These are phyloP conservation scores for Hirtodrosophila duncani DNA, from an alignment of 2,888 invertebrate genomes.

Conservation along the genomic window DNA sequence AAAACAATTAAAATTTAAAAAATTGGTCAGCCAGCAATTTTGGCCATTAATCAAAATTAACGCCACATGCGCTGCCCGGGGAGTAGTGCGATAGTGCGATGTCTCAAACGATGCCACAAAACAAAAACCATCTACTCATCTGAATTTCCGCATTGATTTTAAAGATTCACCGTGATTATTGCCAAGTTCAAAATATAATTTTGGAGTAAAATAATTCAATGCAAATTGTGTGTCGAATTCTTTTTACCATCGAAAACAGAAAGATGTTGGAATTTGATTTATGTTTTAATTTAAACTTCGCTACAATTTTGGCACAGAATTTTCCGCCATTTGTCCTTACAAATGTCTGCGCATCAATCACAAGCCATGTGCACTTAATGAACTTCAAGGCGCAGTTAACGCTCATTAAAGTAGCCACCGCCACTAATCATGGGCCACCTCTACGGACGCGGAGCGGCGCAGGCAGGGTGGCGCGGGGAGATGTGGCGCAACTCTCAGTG, in stretches of 20 bases:
- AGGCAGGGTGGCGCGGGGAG: no score
- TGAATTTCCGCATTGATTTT: conserved; percentile 62
- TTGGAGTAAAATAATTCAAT: conserved; percentile 3
- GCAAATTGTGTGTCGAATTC: conserved; percentile 18
- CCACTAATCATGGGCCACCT: conserved; percentile 58
- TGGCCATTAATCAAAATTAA: conserved; percentile 76
- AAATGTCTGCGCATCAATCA: conserved; percentile 61
- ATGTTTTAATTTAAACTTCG: conserved; percentile 60
- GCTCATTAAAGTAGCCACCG: conserved; percentile 68
- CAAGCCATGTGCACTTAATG: conserved; percentile 58
- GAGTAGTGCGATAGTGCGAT: conserved; percentile 22
- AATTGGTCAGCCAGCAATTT: conserved; percentile 61
- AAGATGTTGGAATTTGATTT: conserved; percentile 48
- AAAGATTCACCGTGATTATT: conserved; percentile 23
- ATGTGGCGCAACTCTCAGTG: neutral
- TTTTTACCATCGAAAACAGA: conserved; percentile 3
- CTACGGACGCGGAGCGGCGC: no score
- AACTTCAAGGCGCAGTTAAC: conserved; percentile 66
- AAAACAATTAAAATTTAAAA: conserved; percentile 67
- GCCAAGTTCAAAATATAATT: conserved; percentile 41
- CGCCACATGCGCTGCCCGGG: conserved; percentile 65
- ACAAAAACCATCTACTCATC: conserved; percentile 25
- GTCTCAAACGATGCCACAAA: neutral
- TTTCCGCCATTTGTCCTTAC: conserved; percentile 43
- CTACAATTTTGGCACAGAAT: conserved; percentile 53